Base-by-base conservation (phyloP, 2,113 vertebrate genomes). In the Rhegmatorhina hoffmannsi region DNA sequence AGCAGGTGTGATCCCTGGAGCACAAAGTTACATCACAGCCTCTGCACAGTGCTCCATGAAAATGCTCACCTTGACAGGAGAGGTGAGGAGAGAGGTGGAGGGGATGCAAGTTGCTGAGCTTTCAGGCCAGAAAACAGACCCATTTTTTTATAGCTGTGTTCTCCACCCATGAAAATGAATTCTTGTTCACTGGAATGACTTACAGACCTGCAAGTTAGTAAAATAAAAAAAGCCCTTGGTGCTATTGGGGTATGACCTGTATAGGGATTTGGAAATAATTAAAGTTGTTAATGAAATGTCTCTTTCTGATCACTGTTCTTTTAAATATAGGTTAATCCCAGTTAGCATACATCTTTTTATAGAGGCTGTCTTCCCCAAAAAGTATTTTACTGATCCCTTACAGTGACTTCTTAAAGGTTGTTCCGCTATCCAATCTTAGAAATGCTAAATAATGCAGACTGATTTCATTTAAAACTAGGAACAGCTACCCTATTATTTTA, bases 221-320 rank as follows among this genome's bases (percentile, higher is more conserved):
- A 96, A 94, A 84, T 62, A 40, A 52, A 69, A 95, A 62, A 74
- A 84, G 19, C 55, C 36, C 59, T 90, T 90, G 53, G 38, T 97
- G 94, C 96, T 97, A 96, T 82, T 96, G 94, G 97, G 93, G 69
- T 98, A 87, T 94, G 66, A 95, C 97, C 94, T 91, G 82, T 89
- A 96, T 94, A 95, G 98, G 97, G 97, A 98, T 97, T 97, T 97
- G 97, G 82, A 97, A 95, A 96, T 97, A 97, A 98, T 98, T 98
- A 95, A 97, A 95, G 87, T 73, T 96, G 69, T 64, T 97, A 97
- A 97, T 97, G 91, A 97, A 92, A 90, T 84, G 31, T 96, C 92
- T 85, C 90, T 95, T 96, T 96, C 94, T 92, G 94, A 97, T 95
- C 84, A 73, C 90, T 92, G 49, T 90, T 94, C 87, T 94, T 87